A percentile compares a stretch with the other conserved stretches of the same genome.
phyloP scores from a whole-genome alignment of 2,113 vertebrate species.

The Nycticryphes semicollaris region DNA sequence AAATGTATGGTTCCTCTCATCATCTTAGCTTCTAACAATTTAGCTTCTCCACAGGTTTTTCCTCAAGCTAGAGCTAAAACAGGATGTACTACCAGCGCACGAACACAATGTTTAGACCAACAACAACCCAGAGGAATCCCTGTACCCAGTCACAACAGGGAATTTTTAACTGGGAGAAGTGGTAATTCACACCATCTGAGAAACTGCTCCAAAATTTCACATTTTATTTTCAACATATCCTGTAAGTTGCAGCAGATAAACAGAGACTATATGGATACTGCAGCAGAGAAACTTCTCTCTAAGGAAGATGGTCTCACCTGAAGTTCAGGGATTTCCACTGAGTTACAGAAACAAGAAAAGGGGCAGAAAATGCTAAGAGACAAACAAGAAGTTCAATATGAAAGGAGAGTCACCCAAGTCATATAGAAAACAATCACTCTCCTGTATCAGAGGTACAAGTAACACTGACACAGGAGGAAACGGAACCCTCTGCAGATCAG shows the following conservation, averaged over 20 bases:
- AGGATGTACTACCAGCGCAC: not conserved
- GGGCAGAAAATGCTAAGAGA: not conserved
- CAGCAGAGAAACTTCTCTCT: not conserved
- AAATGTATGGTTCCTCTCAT: not conserved
- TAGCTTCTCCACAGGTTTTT: not conserved
- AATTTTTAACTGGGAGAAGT: not conserved
- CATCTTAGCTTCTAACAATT: not conserved
- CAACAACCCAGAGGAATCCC: not conserved
- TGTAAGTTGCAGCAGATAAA: not conserved
- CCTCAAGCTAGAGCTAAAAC: not conserved
- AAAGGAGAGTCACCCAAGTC: not conserved
- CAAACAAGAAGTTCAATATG: not conserved
- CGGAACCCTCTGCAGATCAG: not conserved
- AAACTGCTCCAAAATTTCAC: not conserved
- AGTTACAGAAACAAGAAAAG: not conserved
- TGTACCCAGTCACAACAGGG: not conserved
- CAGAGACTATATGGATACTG: not conserved
- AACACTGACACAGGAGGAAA: not conserved
- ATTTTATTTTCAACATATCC: not conserved
- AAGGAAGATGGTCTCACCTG: not conserved
- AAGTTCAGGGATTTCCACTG: not conserved
- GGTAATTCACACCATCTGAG: not conserved
- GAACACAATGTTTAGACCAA: not conserved
- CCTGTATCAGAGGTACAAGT: not conserved
- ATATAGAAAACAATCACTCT: not conserved